Percentiles rank a stretch among this genome's conserved stretches.
Evolutionary conservation across 2,888 invertebrate species (phyloP).

Genomic region (Cepaea hortensis): DNA sequence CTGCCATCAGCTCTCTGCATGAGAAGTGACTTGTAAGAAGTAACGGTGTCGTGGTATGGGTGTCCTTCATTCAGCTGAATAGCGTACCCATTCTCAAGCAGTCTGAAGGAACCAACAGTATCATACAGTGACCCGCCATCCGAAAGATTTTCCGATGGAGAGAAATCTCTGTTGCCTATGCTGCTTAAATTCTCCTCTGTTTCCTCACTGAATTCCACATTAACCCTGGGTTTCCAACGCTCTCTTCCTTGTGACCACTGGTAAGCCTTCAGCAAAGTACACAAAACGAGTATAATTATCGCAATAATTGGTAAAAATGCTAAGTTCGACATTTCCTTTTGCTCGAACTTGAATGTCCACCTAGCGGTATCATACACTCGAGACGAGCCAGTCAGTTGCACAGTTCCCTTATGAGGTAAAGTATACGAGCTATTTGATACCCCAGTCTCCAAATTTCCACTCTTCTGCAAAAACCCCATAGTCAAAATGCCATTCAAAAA

Average conservation of each 20-base stretch:
- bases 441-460: not conserved
- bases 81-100: slow-evolving; percentile 41
- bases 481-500: not conserved
- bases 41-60: slow-evolving; percentile 47
- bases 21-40: slow-evolving; percentile 46
- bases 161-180: slow-evolving; percentile 50
- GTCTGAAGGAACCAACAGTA: slow-evolving; percentile 50
- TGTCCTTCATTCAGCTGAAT: not conserved
- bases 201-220: slow-evolving; percentile 51
- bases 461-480: not conserved
- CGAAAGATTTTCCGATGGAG: slow-evolving; percentile 49
- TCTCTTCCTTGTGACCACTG: slow-evolving; percentile 48
- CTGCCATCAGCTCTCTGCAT: slow-evolving; percentile 47
- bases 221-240: slow-evolving; percentile 42
- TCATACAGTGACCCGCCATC: slow-evolving; percentile 54
- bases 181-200: slow-evolving; percentile 47
- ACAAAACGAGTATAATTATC: slow-evolving; percentile 48
- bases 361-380: slow-evolving; percentile 19
- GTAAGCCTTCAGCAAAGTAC: slow-evolving; percentile 46
- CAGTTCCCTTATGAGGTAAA: not conserved
- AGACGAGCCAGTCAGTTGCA: not conserved
- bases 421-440: not conserved
- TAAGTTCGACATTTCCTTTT: slow-evolving; percentile 41
- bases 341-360: slow-evolving; percentile 33
- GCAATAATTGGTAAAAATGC: slow-evolving; percentile 51